Percentiles rank a stretch among this genome's conserved stretches.
Evolutionary conservation across 2,888 invertebrate genomes (phyloP).

Genomic region (Octodonta nipae): DNA sequence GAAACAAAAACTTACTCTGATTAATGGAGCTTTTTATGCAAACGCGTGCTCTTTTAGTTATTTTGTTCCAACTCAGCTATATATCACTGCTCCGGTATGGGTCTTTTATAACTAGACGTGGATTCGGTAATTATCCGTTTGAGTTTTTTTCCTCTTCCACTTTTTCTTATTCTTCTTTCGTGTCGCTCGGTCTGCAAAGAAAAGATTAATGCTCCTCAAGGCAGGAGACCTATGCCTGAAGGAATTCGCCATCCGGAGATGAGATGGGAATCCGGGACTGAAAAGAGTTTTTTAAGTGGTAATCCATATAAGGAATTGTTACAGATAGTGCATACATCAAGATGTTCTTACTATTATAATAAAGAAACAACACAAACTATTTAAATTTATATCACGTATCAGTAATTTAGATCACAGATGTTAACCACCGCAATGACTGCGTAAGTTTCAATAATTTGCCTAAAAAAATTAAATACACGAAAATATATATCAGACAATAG

Average conservation of each 20-base stretch:
- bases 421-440: no score
- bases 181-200: neutral
- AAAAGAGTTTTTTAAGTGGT: neutral
- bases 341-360: no score
- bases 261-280: neutral
- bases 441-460: no score
- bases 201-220: neutral
- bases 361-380: no score
- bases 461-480: no score
- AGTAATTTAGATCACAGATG: no score
- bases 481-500: no score
- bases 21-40: conserved; percentile 2
- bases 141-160: neutral
- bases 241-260: neutral
- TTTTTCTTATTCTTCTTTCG: neutral
- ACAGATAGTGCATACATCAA: no score
- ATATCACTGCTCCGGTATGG: neutral
- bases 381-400: no score
- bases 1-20: neutral
- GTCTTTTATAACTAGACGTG: neutral
- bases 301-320: no score
- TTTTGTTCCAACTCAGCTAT: neutral
- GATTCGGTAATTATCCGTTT: neutral
- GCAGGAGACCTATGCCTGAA: conserved; percentile 1
- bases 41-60: neutral